Evolutionary conservation across 1,140 invertebrate genomes (phyloP).

Genomic region (Cyphomyrmex costatus): DNA sequence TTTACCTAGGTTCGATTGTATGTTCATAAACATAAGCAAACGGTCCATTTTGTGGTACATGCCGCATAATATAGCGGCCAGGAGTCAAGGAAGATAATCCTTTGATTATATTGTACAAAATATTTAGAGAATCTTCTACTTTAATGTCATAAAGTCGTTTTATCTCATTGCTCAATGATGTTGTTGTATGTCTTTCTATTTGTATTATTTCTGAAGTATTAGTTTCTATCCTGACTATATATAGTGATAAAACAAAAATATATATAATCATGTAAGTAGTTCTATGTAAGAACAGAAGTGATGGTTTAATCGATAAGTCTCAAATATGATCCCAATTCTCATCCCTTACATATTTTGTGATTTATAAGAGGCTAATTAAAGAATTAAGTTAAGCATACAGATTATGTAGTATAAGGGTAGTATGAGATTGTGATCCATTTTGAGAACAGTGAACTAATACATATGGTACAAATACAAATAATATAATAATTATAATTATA

Average conservation of each 20-base stretch:
- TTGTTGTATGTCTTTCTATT: constrained; percentile 82
- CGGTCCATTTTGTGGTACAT: constrained; percentile 82
- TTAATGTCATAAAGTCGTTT: constrained; percentile 81
- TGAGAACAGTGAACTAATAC: background rate
- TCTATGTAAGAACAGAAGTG: background rate
- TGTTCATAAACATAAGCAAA: constrained; percentile 83
- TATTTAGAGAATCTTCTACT: constrained; percentile 77
- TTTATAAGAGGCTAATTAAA: background rate
- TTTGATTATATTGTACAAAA: constrained; percentile 84
- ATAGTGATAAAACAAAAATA: constrained; percentile 65
- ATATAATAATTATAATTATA: background rate
- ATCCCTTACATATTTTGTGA: background rate
- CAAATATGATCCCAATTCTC: background rate
- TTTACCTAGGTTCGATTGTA: constrained; percentile 62
- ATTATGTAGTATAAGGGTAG: background rate
- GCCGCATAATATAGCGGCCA: constrained; percentile 85
- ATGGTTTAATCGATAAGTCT: background rate
- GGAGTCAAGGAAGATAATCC: constrained; percentile 75
- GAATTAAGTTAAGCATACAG: background rate
- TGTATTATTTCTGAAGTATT: constrained; percentile 81
- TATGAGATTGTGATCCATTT: background rate
- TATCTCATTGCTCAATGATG: constrained; percentile 81
- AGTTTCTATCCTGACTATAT: constrained; percentile 83
- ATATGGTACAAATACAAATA: background rate
- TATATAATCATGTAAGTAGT: background rate